Conservation (phyloP, 2,113 vertebrate species). For the Gobiocypris rarus region DNA sequence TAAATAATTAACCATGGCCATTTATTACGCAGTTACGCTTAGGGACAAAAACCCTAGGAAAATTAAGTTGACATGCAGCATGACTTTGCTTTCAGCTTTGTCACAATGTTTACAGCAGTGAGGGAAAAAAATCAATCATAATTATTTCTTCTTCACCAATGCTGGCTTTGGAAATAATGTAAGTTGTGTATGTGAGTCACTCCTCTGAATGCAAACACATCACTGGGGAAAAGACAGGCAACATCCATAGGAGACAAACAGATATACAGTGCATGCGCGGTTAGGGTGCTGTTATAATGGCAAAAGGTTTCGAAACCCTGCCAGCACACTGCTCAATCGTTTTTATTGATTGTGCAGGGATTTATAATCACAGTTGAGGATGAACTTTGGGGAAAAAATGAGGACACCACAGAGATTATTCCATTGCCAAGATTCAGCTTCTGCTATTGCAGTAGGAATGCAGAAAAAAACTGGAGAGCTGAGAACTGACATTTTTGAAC, state of each 20-base stretch:
- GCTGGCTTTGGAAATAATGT: slow-evolving; percentile 43
- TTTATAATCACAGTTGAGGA: slow-evolving; percentile 57
- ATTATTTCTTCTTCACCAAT: slow-evolving; percentile 44
- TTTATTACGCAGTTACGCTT: not conserved
- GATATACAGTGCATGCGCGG: slow-evolving; percentile 57
- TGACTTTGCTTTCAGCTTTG: slow-evolving; percentile 40
- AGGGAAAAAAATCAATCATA: slow-evolving; percentile 64
- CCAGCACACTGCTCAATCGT: slow-evolving; percentile 64
- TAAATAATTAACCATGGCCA: not conserved
- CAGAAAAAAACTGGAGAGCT: slow-evolving; percentile 14
- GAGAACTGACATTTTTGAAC: not conserved
- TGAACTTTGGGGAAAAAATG: slow-evolving; percentile 57
- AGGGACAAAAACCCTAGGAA: not conserved
- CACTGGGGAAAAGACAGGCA: slow-evolving; percentile 34
- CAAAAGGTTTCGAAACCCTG: slow-evolving; percentile 60
- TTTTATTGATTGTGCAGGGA: slow-evolving; percentile 66
- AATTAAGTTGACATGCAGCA: slow-evolving; percentile 18
- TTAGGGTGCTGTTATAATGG: slow-evolving; percentile 59
- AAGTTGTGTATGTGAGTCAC: slow-evolving; percentile 37
- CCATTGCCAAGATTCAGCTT: slow-evolving; percentile 36
- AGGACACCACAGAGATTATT: slow-evolving; percentile 48
- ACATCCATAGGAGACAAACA: slow-evolving; percentile 25
- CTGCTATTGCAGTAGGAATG: slow-evolving; percentile 23
- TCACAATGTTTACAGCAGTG: slow-evolving; percentile 57
- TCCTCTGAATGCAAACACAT: slow-evolving; percentile 49